Percentiles rank a stretch among this genome's conserved stretches.
phyloP scores from a whole-genome alignment of 2,113 vertebrate species.

The Tachycineta bicolor region DNA sequence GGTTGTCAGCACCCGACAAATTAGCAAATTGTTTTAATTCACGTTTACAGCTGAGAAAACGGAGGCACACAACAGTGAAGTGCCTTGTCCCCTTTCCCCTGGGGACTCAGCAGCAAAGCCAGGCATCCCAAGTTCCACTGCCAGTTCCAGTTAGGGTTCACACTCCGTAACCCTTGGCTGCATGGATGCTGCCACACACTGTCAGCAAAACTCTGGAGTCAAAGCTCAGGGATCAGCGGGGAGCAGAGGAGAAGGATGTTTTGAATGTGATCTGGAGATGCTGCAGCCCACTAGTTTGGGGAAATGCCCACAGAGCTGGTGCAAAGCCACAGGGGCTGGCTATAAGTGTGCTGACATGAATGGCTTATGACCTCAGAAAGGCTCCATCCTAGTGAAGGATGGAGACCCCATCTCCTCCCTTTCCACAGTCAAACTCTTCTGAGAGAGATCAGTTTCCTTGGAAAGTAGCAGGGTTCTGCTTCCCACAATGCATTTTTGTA shows the following conservation, averaged over 20 bases:
- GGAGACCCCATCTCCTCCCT: not conserved
- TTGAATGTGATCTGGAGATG: not conserved
- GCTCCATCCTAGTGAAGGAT: not conserved
- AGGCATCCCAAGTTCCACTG: not conserved
- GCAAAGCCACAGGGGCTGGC: rapidly evolving
- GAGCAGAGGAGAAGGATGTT: not conserved
- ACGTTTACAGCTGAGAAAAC: not conserved
- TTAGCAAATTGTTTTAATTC: not conserved
- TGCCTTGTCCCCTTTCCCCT: not conserved
- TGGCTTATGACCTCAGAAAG: not conserved
- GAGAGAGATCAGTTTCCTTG: not conserved
- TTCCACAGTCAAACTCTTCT: not conserved
- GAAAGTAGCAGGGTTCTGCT: not conserved
- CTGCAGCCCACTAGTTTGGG: not conserved
- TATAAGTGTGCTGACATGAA: not conserved
- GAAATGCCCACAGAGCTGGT: not conserved
- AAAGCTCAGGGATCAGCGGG: not conserved
- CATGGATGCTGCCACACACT: rapidly evolving
- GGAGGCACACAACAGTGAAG: not conserved
- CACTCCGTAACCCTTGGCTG: not conserved
- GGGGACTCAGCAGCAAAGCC: not conserved
- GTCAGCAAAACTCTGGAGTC: not conserved
- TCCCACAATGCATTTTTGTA: not conserved
- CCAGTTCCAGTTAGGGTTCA: not conserved
- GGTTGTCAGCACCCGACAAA: constrained; percentile 11